Base-by-base conservation (phyloP, 2,888 invertebrate species). In the Hyalella azteca region DNA sequence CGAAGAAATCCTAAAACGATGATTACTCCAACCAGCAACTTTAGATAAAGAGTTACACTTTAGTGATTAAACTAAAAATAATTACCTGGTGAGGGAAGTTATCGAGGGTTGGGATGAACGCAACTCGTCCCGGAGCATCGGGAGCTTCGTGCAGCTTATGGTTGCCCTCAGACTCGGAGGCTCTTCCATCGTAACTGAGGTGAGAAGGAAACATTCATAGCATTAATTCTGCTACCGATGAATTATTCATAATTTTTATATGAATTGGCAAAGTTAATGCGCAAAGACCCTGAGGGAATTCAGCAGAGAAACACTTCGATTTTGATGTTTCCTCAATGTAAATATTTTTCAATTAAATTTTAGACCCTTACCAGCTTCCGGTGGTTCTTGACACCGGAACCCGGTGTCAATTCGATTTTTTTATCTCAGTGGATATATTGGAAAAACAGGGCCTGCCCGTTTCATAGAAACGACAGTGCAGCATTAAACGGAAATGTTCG, bases 111-210 rank as follows among this genome's bases (percentile, higher is more conserved):
- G 66, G 39, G 7, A 66, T 39, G 26, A 66, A 66, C 2, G 66
- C 36, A 5, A 66, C 66, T 19, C 66, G 32, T 11, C 66, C 66
- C 2, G 66, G 36, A 13, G 32, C 19, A 5, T 66, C 66, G 39
- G 15, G 29, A 19, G 32, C 32, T 32, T 39, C 66, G 36, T 66
- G 66, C n/a, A 66, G 7, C 36, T 66, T 66, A 36, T 66, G 66
- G 66, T n/a, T 66, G 39, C 66, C 66, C 19, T 39, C 66, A 15
- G 66, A 66, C 15, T 66, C 39, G 5, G 66, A 66, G 36, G 66
- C 66, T 22, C 66, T 66, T 9, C 66, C 66, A 19, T 66, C 66
- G 19, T 66, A 66, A 13, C 66, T 66, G 66, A 36, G 29, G 29
- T 1, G 3, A 19, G 22, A 1, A n/a, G 1, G 9, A 1, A 54